Base-by-base conservation (phyloP, 2,797 vertebrate species). In the Oreortyx pictus region DNA sequence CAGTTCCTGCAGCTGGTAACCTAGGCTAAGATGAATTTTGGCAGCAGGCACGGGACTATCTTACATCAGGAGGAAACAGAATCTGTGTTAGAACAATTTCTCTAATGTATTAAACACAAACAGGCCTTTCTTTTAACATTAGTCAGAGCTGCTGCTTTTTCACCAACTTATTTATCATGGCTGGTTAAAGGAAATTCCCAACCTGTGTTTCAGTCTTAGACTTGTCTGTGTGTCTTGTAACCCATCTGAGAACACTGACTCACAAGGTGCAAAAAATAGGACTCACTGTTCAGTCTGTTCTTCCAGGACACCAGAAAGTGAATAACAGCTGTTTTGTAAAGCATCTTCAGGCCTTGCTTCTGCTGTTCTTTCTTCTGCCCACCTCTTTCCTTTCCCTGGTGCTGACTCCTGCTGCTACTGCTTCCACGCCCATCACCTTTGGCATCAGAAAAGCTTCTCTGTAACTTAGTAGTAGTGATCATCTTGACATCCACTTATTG, bases 121-220 rank as follows among this genome's bases (percentile, higher is more conserved):
- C 2, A 2, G 31, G 67, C 89, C 96, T 97, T 97, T 97, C 83
- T 95, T 93, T 14, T 33, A 86, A 9, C 49, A 15, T 84, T 78
- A 85, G 86, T 59, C 72, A 96, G 93, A 91, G 52, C 16, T 24
- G 46, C 43, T 35, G 6, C 83, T 88, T 61, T 80, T 82, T 57
- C 25, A 24, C 52, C 3, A 23, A 56, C 43, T 79, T 67, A 59
- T 56, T 95, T 92, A 91, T 75, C 0, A 0, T 72, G 60, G 52
- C 62, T 81, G 87, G 90, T 75, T 92, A 52, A 94, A 88, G 79
- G 73, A 95, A 88, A 91, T 89, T 71, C 49, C 41, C 50, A 86
- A 16, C 78, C 60, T 93, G 71, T 2, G 5, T 86, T 96, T 90
- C 82, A 49, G 71, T 67, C 62, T 77, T 50, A 76, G 68, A 18